Conservation (phyloP, 2,888 invertebrate genomes). For the Torymus texanus region DNA sequence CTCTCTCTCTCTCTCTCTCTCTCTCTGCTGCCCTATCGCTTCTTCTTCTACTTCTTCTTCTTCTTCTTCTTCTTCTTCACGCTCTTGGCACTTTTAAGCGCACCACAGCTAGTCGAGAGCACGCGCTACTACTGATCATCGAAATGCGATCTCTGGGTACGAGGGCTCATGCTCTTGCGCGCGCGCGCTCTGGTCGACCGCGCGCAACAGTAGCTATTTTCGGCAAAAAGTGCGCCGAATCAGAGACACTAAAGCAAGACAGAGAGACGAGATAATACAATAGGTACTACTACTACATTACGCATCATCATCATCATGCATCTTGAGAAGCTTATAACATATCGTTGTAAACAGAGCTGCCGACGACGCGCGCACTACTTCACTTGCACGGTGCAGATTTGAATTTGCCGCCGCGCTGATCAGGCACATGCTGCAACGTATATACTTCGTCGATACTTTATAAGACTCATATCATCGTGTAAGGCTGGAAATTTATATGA, state of each 20-base stretch:
- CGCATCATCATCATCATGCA: too few relatives aligned
- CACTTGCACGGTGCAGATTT: background rate
- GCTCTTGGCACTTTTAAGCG: conserved; percentile 60
- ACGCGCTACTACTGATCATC: conserved; percentile 53
- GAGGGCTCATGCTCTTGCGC: too few relatives aligned
- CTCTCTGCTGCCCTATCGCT: too few relatives aligned
- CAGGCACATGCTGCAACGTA: background rate
- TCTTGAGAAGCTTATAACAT: background rate
- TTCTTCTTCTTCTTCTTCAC: background rate
- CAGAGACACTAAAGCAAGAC: too few relatives aligned
- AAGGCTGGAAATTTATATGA: too few relatives aligned
- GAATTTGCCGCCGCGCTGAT: conserved; percentile 29
- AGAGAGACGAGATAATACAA: too few relatives aligned
- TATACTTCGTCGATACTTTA: too few relatives aligned
- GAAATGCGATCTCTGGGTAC: conserved; percentile 74
- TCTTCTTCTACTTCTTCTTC: too few relatives aligned
- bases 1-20: conserved; percentile 38
- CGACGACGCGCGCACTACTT: too few relatives aligned
- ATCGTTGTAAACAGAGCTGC: conserved; percentile 42
- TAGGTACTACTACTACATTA: too few relatives aligned
- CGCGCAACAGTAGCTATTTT: conserved; percentile 69
- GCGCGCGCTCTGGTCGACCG: too few relatives aligned
- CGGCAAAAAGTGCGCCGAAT: conserved; percentile 63
- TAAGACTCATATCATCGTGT: too few relatives aligned
- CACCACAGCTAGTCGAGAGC: conserved; percentile 29